Conservation (phyloP, 1,140 invertebrate genomes). For the Neodiprion lecontei region DNA sequence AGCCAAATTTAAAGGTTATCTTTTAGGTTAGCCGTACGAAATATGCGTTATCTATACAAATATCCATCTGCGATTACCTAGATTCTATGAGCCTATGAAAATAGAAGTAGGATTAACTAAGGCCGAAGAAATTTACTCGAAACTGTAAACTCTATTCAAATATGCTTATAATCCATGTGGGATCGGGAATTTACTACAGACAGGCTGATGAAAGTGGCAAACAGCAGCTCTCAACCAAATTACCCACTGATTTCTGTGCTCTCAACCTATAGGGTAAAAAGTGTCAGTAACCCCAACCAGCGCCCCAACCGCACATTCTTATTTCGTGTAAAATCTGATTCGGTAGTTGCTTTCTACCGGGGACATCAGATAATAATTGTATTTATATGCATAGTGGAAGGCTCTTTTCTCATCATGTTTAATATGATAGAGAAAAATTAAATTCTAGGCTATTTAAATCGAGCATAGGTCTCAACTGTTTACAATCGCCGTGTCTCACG, state of each 20-base stretch:
- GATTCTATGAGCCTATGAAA: slow-evolving; percentile 23
- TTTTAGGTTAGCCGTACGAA: slow-evolving; percentile 34
- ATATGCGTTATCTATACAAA: slow-evolving; percentile 11
- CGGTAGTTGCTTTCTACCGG: too few relatives aligned
- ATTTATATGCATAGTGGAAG: too few relatives aligned
- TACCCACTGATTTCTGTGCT: too few relatives aligned
- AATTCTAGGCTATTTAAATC: too few relatives aligned
- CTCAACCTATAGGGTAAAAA: neutral
- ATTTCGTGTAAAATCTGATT: too few relatives aligned
- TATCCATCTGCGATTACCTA: slow-evolving; percentile 22
- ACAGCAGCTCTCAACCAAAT: neutral
- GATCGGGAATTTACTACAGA: slow-evolving; percentile 23
- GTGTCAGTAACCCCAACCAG: too few relatives aligned
- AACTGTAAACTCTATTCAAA: slow-evolving; percentile 23
- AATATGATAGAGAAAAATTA: too few relatives aligned
- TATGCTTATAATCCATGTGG: slow-evolving; percentile 46
- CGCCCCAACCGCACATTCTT: too few relatives aligned
- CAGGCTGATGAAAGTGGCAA: neutral
- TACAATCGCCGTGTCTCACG: too few relatives aligned
- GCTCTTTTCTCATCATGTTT: too few relatives aligned
- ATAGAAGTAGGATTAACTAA: slow-evolving; percentile 22
- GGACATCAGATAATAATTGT: too few relatives aligned
- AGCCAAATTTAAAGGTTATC: slow-evolving; percentile 24
- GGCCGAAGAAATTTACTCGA: slow-evolving; percentile 23
- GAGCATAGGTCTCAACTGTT: too few relatives aligned